Evolutionary conservation across 1,140 invertebrate species (phyloP).

Genomic region (Drosophila melanica): DNA sequence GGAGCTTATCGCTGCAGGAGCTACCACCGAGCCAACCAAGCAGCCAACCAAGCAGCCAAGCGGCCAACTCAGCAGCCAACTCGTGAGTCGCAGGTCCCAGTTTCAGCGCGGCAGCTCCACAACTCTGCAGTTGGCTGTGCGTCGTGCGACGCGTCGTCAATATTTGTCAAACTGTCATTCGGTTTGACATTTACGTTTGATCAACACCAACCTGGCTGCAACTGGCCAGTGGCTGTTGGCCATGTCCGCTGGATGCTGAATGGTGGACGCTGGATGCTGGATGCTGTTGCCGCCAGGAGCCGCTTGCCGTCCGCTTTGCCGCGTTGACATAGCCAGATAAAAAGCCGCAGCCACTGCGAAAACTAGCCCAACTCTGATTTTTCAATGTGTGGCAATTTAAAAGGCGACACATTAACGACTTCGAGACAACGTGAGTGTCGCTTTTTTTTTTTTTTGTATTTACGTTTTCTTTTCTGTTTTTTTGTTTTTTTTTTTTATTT

Average conservation of each 20-base stretch:
- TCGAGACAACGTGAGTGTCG: conserved; percentile 29
- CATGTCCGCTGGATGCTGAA: conserved; percentile 34
- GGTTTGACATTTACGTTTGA: conserved; percentile 80
- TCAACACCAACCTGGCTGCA: conserved; percentile 57
- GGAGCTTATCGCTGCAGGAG: conserved; percentile 60
- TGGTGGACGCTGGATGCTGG: conserved; percentile 11
- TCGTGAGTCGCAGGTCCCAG: conserved; percentile 57
- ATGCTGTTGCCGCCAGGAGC: conserved; percentile 52
- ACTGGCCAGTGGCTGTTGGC: conserved; percentile 26
- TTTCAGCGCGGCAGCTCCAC: background rate
- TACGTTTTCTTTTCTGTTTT: too few relatives aligned
- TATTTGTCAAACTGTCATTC: conserved; percentile 82
- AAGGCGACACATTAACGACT: conserved; percentile 70
- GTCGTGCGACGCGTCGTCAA: conserved; percentile 78
- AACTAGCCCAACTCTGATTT: conserved; percentile 61
- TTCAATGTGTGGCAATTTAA: conserved; percentile 58
- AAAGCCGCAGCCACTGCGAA: conserved; percentile 42
- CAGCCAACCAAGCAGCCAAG: too few relatives aligned
- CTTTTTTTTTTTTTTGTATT: background rate
- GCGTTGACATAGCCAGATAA: conserved; percentile 56
- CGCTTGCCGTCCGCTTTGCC: conserved; percentile 68
- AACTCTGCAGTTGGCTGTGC: conserved; percentile 26
- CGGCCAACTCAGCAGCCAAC: conserved; percentile 24
- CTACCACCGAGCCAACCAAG: conserved; percentile 12
- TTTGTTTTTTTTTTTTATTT: conserved; percentile 14